Evolutionary conservation across 2,888 invertebrate species (phyloP).

Genomic region (Scaptomyza polygonia): DNA sequence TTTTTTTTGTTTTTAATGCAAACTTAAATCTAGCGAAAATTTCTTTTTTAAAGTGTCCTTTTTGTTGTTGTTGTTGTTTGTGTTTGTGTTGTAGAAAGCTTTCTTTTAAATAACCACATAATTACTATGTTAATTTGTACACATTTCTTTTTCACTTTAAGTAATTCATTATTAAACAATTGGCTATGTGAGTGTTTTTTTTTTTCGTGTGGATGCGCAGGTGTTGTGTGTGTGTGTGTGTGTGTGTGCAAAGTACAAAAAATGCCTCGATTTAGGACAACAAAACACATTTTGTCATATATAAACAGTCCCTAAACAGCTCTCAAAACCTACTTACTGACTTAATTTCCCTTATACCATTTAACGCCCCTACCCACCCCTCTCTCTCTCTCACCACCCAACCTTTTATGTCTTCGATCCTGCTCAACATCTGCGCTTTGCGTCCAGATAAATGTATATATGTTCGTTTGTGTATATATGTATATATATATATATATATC

Average conservation of each 20-base stretch:
- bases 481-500: constrained; percentile 45
- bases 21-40: constrained; percentile 75
- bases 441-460: constrained; percentile 64
- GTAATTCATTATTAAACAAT: constrained; percentile 74
- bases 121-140: constrained; percentile 73
- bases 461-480: constrained; percentile 38
- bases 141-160: constrained; percentile 62
- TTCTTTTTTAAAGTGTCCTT: constrained; percentile 36
- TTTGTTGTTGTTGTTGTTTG: constrained; percentile 34
- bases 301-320: constrained; percentile 59
- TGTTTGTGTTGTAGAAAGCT: constrained; percentile 62
- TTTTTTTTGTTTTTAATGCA: constrained; percentile 46
- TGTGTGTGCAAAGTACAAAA: constrained; percentile 56
- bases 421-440: constrained; percentile 68
- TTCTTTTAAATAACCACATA: constrained; percentile 56
- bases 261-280: constrained; percentile 43
- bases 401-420: constrained; percentile 1
- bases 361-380: constrained; percentile 13
- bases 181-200: constrained; percentile 68
- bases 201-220: constrained; percentile 11
- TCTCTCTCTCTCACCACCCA: constrained; percentile 5
- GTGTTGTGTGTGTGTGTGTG: constrained; percentile 22
- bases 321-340: constrained; percentile 54
- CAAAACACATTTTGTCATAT: constrained; percentile 34
- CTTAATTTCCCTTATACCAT: constrained; percentile 37